Evolutionary conservation across 2,888 invertebrate genomes (phyloP).

Genomic region (Zhengitettix transpicula): DNA sequence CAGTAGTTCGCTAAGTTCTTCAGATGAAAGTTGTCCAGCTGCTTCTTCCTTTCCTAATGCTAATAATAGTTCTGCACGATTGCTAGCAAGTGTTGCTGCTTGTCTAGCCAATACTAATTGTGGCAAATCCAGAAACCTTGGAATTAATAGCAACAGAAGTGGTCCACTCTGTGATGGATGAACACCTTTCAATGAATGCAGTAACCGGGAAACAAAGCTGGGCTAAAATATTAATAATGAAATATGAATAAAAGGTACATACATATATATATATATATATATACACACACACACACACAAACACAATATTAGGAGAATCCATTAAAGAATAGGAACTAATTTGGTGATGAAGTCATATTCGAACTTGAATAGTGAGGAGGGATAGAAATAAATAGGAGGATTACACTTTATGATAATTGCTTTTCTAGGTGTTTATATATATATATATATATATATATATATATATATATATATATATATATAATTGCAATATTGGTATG

Average conservation of each 20-base stretch:
- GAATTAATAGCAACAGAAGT: constrained; percentile 42
- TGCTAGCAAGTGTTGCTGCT: constrained; percentile 55
- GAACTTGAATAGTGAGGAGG: too few species aligned
- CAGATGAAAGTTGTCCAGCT: constrained; percentile 44
- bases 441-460: too few species aligned
- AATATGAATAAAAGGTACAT: neutral
- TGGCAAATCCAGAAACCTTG: constrained; percentile 46
- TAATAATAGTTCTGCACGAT: constrained; percentile 49
- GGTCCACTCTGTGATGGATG: constrained; percentile 56
- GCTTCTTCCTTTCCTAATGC: constrained; percentile 42
- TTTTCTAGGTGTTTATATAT: too few species aligned
- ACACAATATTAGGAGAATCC: too few species aligned
- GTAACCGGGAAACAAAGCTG: constrained; percentile 46
- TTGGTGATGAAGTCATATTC: too few species aligned
- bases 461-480: too few species aligned
- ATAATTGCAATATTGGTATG: too few species aligned
- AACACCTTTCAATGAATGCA: constrained; percentile 50
- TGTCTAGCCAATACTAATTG: constrained; percentile 48
- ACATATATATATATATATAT: neutral
- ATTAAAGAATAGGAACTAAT: too few species aligned
- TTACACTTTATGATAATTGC: too few species aligned
- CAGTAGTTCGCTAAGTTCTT: constrained; percentile 34
- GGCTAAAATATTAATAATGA: constrained; percentile 29
- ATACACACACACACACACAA: too few species aligned
- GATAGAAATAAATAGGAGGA: too few species aligned